These are phyloP conservation scores for Drosophila heteroneura DNA, from an alignment of 2,888 invertebrate genomes.

Conservation along the genomic window DNA sequence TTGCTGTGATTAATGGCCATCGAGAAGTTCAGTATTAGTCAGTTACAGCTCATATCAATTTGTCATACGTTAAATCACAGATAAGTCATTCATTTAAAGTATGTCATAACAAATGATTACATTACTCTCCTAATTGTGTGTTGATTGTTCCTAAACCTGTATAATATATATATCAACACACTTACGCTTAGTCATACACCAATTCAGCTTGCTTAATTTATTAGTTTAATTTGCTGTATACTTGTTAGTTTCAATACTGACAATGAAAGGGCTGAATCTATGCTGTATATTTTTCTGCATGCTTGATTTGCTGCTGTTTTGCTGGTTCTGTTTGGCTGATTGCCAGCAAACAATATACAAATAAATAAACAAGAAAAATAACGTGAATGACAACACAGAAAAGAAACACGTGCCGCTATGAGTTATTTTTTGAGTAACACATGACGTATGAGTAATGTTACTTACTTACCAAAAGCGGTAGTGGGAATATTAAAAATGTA, in stretches of 20 bases:
- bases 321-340: conserved; percentile 48
- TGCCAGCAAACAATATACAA: conserved; percentile 61
- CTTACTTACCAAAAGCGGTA: not conserved
- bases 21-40: not conserved
- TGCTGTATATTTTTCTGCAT: conserved; percentile 19
- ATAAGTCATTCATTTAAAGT: not conserved
- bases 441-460: conserved; percentile 58
- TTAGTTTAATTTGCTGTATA: conserved; percentile 2
- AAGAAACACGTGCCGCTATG: conserved; percentile 29
- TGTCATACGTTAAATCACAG: not conserved
- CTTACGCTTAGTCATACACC: conserved; percentile 11
- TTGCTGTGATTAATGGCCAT: conserved; percentile 1
- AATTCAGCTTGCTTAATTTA: conserved; percentile 27
- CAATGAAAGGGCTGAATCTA: conserved; percentile 20
- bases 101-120: conserved; percentile 29
- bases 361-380: conserved; percentile 20
- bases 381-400: conserved; percentile 39
- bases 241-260: conserved; percentile 4
- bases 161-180: conserved; percentile 3
- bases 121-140: conserved; percentile 11
- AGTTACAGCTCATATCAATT: not conserved
- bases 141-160: conserved; percentile 12
- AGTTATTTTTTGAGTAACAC: conserved; percentile 17
- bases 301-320: conserved; percentile 4
- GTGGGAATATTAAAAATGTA: not conserved